Conservation (phyloP, 2,797 vertebrate genomes). For the Channa striata region DNA sequence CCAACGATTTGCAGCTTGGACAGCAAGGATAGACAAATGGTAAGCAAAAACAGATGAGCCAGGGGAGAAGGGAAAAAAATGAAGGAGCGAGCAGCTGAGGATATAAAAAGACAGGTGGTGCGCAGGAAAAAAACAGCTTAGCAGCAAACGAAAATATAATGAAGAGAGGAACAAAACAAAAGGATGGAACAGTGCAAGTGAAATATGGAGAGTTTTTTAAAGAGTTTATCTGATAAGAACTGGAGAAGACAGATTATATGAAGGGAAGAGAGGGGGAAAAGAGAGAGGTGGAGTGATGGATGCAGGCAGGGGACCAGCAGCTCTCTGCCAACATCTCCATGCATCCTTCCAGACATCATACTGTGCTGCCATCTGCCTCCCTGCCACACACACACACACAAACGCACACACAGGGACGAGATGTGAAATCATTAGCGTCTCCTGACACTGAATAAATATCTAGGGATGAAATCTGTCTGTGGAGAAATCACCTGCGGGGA, state of each 20-base stretch:
- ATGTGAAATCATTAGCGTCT: conserved; percentile 78
- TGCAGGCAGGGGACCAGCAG: conserved; percentile 79
- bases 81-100: conserved; percentile 56
- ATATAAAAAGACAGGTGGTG: conserved; percentile 60
- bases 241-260: conserved; percentile 65
- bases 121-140: conserved; percentile 32
- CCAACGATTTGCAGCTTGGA: conserved; percentile 57
- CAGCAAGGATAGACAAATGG: conserved; percentile 59
- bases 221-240: conserved; percentile 47
- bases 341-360: conserved; percentile 80
- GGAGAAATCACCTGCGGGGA: conserved; percentile 77
- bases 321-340: conserved; percentile 81
- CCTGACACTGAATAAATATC: conserved; percentile 81
- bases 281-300: conserved; percentile 72
- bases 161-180: conserved; percentile 54
- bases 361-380: conserved; percentile 79
- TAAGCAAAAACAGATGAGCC: conserved; percentile 61
- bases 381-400: conserved; percentile 37
- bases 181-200: conserved; percentile 30
- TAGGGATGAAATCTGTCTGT: conserved; percentile 75
- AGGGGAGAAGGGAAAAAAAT: conserved; percentile 21
- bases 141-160: conserved; percentile 44
- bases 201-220: conserved; percentile 48
- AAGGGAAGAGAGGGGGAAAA: conserved; percentile 54
- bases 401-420: conserved; percentile 32